These are phyloP conservation scores for Aurelia sp. DNA, from an alignment of 30 jellyfish, hydroid and myxozoan species.

Conservation along the genomic window DNA sequence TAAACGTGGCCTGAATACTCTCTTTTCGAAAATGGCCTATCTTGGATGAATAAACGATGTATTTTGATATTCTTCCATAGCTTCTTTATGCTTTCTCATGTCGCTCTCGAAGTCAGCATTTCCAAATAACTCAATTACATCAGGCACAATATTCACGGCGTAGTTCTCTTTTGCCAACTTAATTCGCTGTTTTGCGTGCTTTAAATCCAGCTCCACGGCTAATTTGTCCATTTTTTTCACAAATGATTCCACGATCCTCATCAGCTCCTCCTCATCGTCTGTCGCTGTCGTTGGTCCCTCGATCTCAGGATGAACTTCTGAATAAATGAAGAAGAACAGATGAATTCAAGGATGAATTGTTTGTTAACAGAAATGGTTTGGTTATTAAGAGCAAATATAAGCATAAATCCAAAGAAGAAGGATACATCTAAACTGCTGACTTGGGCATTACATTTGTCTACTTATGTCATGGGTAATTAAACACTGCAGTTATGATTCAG, in stretches of 20 bases:
- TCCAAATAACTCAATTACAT: conserved; percentile 29
- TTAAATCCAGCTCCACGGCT: conserved; percentile 33
- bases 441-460: no score
- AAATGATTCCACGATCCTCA: conserved; percentile 7
- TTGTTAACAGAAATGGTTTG: no score
- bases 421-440: no score
- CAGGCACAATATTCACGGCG: conserved; percentile 50
- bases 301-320: conserved; percentile 10
- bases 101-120: conserved; percentile 32
- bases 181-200: conserved; percentile 35
- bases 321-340: background rate
- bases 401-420: no score
- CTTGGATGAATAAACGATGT: no score
- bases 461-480: no score
- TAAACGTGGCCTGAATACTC: no score
- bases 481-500: no score
- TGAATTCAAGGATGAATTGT: no score
- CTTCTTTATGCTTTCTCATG: background rate
- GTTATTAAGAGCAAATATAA: no score
- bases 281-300: no score
- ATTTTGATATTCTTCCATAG: background rate
- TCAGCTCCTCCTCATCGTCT: conserved; percentile 5
- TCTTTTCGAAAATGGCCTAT: no score
- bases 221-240: background rate
- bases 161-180: conserved; percentile 19